Evolutionary conservation across 2,113 vertebrate species (phyloP).

Genomic region (Arizona elegans): DNA sequence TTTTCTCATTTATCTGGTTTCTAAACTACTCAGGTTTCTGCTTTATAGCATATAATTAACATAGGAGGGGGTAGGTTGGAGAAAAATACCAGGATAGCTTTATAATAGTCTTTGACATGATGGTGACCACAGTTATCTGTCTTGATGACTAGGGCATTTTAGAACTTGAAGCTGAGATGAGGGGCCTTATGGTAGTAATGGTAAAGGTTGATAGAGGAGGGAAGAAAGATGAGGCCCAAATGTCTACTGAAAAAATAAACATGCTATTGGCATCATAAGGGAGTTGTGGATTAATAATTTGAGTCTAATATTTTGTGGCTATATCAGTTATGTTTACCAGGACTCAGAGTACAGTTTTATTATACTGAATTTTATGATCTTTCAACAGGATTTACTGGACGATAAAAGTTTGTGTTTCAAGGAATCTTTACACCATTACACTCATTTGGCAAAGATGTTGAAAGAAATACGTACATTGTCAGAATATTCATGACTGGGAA

Average conservation of each 20-base stretch:
- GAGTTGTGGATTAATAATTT: neutral
- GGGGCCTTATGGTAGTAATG: neutral
- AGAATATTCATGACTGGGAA: too few relatives aligned
- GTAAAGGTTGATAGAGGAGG: neutral
- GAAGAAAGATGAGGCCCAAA: neutral
- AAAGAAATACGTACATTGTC: neutral
- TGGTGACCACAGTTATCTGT: neutral
- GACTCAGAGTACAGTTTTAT: neutral
- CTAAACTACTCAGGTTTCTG: constrained; percentile 27
- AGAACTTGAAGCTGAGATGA: neutral
- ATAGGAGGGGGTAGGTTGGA: neutral
- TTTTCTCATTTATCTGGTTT: constrained; percentile 1
- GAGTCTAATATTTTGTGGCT: neutral
- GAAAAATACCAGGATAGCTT: constrained; percentile 13
- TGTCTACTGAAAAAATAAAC: constrained; percentile 6
- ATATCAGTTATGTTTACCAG: neutral
- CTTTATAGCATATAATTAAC: constrained; percentile 11
- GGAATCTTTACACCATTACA: neutral
- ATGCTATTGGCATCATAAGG: neutral
- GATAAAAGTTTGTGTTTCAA: neutral
- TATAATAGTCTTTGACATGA: neutral
- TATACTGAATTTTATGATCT: neutral
- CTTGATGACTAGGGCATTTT: neutral
- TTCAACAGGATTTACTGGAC: neutral
- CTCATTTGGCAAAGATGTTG: neutral